Evolutionary conservation across 2,888 invertebrate genomes (phyloP).

Genomic region (Acleris cristana): DNA sequence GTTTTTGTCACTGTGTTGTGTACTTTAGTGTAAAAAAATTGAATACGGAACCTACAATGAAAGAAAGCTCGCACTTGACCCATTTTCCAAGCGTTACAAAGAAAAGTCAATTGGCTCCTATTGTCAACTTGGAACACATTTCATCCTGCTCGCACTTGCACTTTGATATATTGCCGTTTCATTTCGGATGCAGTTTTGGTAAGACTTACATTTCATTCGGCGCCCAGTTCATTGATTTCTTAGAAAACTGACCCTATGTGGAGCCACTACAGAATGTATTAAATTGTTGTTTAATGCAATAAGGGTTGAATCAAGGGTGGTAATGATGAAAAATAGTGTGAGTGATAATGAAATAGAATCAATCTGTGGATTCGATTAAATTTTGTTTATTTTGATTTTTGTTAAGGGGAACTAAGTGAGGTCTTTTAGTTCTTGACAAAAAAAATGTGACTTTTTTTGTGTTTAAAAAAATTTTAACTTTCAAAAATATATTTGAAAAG

Average conservation of each 20-base stretch:
- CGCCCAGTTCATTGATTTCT: too few relatives aligned
- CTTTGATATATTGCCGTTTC: slow-evolving; percentile 33
- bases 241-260: too few relatives aligned
- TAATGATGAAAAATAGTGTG: slow-evolving; percentile 52
- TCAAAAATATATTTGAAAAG: too few relatives aligned
- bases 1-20: too few relatives aligned
- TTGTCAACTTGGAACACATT: slow-evolving; percentile 40
- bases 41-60: neutral
- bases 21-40: too few relatives aligned
- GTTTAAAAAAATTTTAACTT: too few relatives aligned
- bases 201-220: neutral
- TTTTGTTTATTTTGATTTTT: neutral
- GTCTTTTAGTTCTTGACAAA: too few relatives aligned
- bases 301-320: slow-evolving; percentile 46
- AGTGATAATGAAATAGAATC: slow-evolving; percentile 41
- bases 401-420: neutral
- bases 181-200: slow-evolving; percentile 16
- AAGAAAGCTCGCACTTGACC: slow-evolving; percentile 11
- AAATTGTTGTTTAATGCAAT: slow-evolving; percentile 39
- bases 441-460: too few relatives aligned
- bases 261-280: neutral
- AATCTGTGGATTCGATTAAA: slow-evolving; percentile 5
- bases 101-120: slow-evolving; percentile 48
- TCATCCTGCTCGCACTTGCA: slow-evolving; percentile 40
- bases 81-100: slow-evolving; percentile 18